Evolutionary conservation across 1,140 invertebrate genomes (phyloP).

Genomic region (Eriocheir sinensis): DNA sequence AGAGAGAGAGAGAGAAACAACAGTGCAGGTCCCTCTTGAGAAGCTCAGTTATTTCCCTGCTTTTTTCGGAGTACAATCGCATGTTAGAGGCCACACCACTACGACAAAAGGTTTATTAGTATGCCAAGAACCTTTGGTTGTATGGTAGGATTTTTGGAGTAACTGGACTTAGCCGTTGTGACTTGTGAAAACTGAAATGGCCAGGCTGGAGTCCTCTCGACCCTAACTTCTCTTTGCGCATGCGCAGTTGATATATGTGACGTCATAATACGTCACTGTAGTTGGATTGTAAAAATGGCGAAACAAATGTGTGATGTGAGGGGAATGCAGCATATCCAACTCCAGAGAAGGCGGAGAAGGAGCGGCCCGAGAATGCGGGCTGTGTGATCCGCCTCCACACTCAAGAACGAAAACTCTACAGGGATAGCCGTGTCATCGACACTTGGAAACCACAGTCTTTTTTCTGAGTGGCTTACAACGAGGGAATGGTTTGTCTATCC

Average conservation of each 20-base stretch:
- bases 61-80: too few relatives aligned
- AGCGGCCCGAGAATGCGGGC: constrained; percentile 39
- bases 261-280: not conserved
- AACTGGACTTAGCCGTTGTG: not conserved
- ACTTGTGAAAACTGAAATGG: not conserved
- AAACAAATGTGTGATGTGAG: not conserved
- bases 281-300: not conserved
- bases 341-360: not conserved
- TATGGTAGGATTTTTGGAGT: too few relatives aligned
- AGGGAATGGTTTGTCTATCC: not conserved
- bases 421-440: constrained; percentile 6
- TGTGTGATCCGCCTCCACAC: constrained; percentile 41
- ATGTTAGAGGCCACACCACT: too few relatives aligned
- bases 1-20: too few relatives aligned
- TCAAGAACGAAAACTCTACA: not conserved
- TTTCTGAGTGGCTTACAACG: constrained; percentile 23
- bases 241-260: not conserved
- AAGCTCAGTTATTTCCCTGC: too few relatives aligned
- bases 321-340: not conserved
- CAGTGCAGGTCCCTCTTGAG: too few relatives aligned
- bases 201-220: not conserved
- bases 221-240: not conserved
- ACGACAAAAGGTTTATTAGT: too few relatives aligned
- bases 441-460: constrained; percentile 13
- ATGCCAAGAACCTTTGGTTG: too few relatives aligned